These are phyloP conservation scores for Astropecten irregularis DNA, from an alignment of 53 echinoderm and acorn worm species.

Conservation along the genomic window DNA sequence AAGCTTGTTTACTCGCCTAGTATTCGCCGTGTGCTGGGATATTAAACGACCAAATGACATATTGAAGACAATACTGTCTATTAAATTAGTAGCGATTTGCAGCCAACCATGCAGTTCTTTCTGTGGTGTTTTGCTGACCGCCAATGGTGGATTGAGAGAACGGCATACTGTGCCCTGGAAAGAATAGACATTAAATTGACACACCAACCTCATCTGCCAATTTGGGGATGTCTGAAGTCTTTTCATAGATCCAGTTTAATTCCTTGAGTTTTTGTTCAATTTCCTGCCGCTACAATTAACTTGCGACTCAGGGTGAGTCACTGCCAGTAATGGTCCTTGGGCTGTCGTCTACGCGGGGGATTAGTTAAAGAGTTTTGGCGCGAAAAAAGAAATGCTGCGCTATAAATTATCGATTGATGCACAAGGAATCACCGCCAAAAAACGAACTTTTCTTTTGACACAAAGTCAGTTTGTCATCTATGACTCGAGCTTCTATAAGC, in stretches of 20 bases:
- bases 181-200: too few relatives aligned
- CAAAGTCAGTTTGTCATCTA: constrained; percentile 37
- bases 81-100: too few relatives aligned
- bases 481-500: not conserved
- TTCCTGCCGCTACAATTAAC: constrained; percentile 45
- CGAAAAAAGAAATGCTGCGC: not conserved
- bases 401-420: constrained; percentile 37
- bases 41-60: too few relatives aligned
- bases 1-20: not conserved
- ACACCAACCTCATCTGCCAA: too few relatives aligned
- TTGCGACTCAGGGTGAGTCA: constrained; percentile 29
- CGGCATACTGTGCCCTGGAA: too few relatives aligned
- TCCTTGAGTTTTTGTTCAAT: constrained; percentile 34
- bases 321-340: constrained; percentile 2
- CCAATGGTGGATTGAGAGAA: too few relatives aligned
- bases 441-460: constrained; percentile 19
- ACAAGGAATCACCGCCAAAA: constrained; percentile 27
- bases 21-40: not conserved
- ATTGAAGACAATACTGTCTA: too few relatives aligned
- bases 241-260: constrained; percentile 25
- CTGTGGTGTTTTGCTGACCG: too few relatives aligned
- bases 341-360: constrained; percentile 18
- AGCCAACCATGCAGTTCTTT: too few relatives aligned
- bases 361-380: constrained; percentile 2
- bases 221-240: too few relatives aligned